A percentile compares a stretch with the other conserved stretches of the same genome.
Evolutionary conservation across 2,888 invertebrate genomes (phyloP).

Genomic region (Tridacna gigas): DNA sequence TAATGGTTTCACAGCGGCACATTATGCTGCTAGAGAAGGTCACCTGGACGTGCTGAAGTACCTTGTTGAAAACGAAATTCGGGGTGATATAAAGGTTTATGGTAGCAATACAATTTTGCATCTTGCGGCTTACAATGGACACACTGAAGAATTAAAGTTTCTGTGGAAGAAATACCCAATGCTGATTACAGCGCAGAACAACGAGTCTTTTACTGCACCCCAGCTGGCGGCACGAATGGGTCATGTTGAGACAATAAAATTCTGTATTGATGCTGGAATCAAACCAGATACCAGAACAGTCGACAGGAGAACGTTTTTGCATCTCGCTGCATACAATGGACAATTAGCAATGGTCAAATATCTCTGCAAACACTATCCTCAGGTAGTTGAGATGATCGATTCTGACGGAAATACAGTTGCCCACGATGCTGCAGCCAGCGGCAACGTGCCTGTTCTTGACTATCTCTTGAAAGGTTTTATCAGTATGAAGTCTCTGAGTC

Average conservation of each 20-base stretch:
- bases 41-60: slow-evolving; percentile 44
- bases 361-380: slow-evolving; percentile 30
- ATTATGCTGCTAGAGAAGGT: slow-evolving; percentile 59
- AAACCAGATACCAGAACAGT: slow-evolving; percentile 36
- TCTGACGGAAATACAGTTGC: slow-evolving; percentile 58
- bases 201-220: slow-evolving; percentile 46
- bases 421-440: slow-evolving; percentile 64
- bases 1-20: slow-evolving; percentile 47
- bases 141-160: slow-evolving; percentile 28
- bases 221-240: slow-evolving; percentile 53
- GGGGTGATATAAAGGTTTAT: slow-evolving; percentile 29
- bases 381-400: slow-evolving; percentile 40
- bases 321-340: slow-evolving; percentile 61
- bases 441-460: slow-evolving; percentile 42
- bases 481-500: slow-evolving; percentile 32
- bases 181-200: slow-evolving; percentile 38
- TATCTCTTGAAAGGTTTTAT: slow-evolving; percentile 41
- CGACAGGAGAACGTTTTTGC: slow-evolving; percentile 56
- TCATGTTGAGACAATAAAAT: slow-evolving; percentile 42
- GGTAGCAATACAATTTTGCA: slow-evolving; percentile 56
- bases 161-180: slow-evolving; percentile 44
- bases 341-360: slow-evolving; percentile 42
- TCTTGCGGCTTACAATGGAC: slow-evolving; percentile 57
- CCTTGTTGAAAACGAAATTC: slow-evolving; percentile 27
- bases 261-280: slow-evolving; percentile 32